Evolutionary conservation across 2,888 invertebrate species (phyloP).

Genomic region (Pandemis corylana): DNA sequence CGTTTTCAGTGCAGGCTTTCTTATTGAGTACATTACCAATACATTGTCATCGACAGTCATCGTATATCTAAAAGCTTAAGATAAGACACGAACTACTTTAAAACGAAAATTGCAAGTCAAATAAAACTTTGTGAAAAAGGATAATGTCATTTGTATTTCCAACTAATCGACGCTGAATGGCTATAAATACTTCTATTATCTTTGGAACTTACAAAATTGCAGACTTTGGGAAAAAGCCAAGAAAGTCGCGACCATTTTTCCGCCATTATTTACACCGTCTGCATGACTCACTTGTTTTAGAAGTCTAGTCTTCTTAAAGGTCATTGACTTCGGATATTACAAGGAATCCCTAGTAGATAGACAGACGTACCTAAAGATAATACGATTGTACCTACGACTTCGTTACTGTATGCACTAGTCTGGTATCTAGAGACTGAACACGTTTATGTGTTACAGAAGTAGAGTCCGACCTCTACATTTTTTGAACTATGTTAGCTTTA

Average conservation of each 20-base stretch:
- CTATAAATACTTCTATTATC: slow-evolving; percentile 2
- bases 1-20: too few relatives aligned
- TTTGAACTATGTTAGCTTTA: background rate
- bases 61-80: too few relatives aligned
- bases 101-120: too few relatives aligned
- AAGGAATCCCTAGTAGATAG: slow-evolving; percentile 25
- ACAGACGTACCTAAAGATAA: background rate
- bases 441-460: too few relatives aligned
- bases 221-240: slow-evolving; percentile 44
- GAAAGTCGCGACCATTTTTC: slow-evolving; percentile 48
- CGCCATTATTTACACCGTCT: slow-evolving; percentile 28
- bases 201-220: slow-evolving; percentile 27
- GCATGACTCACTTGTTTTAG: slow-evolving; percentile 35
- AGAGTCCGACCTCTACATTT: background rate
- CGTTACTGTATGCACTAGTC: background rate
- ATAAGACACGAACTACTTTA: too few relatives aligned
- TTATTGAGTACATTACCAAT: too few relatives aligned
- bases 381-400: slow-evolving; percentile 10
- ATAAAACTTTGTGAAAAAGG: too few relatives aligned
- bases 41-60: too few relatives aligned
- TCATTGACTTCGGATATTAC: slow-evolving; percentile 24
- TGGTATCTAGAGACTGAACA: background rate
- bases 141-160: background rate
- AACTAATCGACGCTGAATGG: background rate
- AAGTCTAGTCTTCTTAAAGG: slow-evolving; percentile 33